Evolutionary conservation across 2,888 invertebrate species (phyloP), one percentile per base, ranked within the genome.

Genomic region (Trilocha varians): DNA sequence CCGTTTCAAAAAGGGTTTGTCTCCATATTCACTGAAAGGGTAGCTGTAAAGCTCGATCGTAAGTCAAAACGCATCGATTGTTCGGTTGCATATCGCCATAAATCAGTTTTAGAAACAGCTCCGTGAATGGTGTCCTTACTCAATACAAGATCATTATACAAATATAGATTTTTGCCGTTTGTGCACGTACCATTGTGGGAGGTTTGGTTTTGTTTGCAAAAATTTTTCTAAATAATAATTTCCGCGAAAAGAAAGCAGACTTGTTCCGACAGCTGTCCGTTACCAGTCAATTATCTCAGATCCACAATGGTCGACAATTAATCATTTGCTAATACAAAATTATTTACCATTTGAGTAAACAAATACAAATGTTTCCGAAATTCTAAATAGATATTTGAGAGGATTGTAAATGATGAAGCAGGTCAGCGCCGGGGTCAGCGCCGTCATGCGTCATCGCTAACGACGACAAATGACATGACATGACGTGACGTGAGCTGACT

Each of bases 101-200:
- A 84, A 85, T 86, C 83, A 80, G 70, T 70, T 65, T 65, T 73
- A 74, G 75, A 75, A 70, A 73, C 69, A 67, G 62, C 58, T 62
- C 59, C 50, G 50, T 71, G 70, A 77, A 80, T 76, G 69, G 72
- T 53, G 61, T 72, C 64, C 70, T 76, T 76, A 76, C 75, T 80
- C 78, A 80, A 85, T 82, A 73, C 74, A 64, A 66, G 68, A 70
- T 83, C 83, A 78, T 84, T 84, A 85, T 76, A 83, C 83, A 85
- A 85, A 85, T 83, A 84, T 84, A 79, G 80, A 78, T 79, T 82
- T 82, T 71, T 74, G 72, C 56, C 75, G 69, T 75, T 82, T 76
- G 67, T 82, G 72, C 82, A 82, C 84, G 82, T 78, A 68, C 62
- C 73, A 65, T 79, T 65, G 80, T 84, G 80, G 82, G 84, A 77